These are phyloP conservation scores for Ceyx cyanopectus DNA, from an alignment of 2,113 vertebrate species.

Conservation along the genomic window DNA sequence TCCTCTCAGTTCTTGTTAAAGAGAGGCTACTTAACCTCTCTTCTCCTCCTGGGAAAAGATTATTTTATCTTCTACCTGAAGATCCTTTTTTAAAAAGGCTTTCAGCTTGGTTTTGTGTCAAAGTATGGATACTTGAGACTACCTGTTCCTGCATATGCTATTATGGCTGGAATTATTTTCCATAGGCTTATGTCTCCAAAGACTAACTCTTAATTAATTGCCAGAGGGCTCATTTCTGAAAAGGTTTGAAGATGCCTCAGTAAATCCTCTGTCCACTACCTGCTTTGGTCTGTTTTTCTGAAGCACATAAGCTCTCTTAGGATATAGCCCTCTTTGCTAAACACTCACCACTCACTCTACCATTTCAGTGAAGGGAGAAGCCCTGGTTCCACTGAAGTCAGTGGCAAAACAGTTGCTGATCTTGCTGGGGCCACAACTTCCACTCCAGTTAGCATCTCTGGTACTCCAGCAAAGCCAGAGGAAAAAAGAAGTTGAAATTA, in stretches of 20 bases:
- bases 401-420: neutral
- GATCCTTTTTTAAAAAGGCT: neutral
- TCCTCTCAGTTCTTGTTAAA: neutral
- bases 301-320: neutral
- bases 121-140: neutral
- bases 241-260: neutral
- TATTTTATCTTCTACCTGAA: neutral
- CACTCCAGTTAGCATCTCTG: neutral
- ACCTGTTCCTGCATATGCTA: neutral
- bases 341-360: neutral
- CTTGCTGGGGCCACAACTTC: neutral
- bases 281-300: neutral
- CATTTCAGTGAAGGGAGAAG: neutral
- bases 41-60: neutral
- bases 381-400: neutral
- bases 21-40: neutral
- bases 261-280: neutral
- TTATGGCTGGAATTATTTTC: neutral
- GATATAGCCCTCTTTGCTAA: neutral
- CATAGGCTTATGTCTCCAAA: neutral
- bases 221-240: neutral
- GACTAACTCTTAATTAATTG: neutral
- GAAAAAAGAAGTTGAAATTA: neutral
- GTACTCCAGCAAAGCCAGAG: neutral
- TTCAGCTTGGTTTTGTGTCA: neutral